Conservation (phyloP, 2,888 invertebrate species). For the Pecten maximus region DNA sequence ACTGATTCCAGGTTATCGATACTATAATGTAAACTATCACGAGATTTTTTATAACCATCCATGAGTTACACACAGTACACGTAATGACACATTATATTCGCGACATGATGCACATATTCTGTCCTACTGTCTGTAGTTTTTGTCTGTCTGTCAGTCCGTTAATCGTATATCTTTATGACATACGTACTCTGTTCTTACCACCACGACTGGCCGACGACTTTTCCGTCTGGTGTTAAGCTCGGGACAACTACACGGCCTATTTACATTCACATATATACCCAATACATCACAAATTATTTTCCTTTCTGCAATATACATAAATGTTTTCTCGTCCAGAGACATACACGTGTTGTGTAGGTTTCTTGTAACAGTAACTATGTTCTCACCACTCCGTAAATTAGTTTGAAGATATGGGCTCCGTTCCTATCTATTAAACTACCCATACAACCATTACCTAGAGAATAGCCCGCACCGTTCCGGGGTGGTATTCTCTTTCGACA, state of each 20-base stretch:
- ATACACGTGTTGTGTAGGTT: conserved; percentile 52
- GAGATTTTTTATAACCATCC: neutral
- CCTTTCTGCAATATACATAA: conserved; percentile 45
- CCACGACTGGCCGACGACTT: neutral
- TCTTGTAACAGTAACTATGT: conserved; percentile 46
- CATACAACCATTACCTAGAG: conserved; percentile 38
- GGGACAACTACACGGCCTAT: conserved; percentile 13
- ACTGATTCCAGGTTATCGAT: no score
- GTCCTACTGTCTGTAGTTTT: neutral
- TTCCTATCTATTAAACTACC: conserved; percentile 44
- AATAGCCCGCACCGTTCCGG: conserved; percentile 37
- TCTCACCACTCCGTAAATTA: conserved; percentile 54
- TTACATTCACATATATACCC: conserved; percentile 33
- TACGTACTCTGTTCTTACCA: neutral
- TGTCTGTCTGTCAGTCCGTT: neutral
- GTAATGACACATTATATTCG: neutral
- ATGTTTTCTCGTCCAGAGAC: conserved; percentile 37
- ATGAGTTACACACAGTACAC: neutral
- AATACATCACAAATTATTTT: conserved; percentile 45
- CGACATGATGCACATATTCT: neutral
- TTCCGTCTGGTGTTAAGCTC: neutral
- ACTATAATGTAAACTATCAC: neutral
- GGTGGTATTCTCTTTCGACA: conserved; percentile 49
- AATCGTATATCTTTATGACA: conserved; percentile 5
- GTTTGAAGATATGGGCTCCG: conserved; percentile 40